Evolutionary conservation across 2,113 vertebrate species (phyloP), one percentile per base, ranked within the genome.

Genomic region (Vanacampus margaritifer): DNA sequence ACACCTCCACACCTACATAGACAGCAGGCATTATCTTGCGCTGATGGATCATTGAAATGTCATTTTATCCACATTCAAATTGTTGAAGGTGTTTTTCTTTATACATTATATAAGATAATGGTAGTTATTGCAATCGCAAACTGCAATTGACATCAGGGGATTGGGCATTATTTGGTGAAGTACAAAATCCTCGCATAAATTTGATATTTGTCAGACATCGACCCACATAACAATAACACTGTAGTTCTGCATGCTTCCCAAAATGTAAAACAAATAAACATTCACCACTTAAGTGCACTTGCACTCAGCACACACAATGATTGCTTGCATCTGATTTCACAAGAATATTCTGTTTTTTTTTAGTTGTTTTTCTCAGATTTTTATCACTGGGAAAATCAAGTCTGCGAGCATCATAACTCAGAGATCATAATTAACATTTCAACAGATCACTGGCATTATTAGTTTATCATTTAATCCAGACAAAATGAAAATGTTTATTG

Each of bases 21-120:
- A 21, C 19, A n/a, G 73, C 66, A 86, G 82, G 89, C 85, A 87
- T 87, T 89, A 89, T 94, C 92, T 91, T 66, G 60, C 76, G 81
- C 90, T 90, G 91, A 94, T 96, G 93, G 93, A 93, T 97, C 93
- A 94, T 94, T 92, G 92, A 93, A 94, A 96, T 93, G 89, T 87
- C 86, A 89, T 88, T 88, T 77, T 86, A 86, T 91, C 92, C 92
- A 89, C 91, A 92, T 93, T 93, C 93, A 90, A 93, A 93, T 94
- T 93, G 89, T 91, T 85, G 90, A 94, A 94, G 91, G 82, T 90
- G 92, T 90, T 91, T 94, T 95, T 94, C 28, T 32, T 2, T 4
- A 32, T 32, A 32, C 28, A 50, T 32, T 16, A 50, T n/a, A n/a
- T n/a, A 50, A 21, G 5, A 50, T 50, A 9, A 21, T 4, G 48